These are phyloP conservation scores for Campylorhamphus procurvoides DNA, from an alignment of 2,113 vertebrate species.

Conservation along the genomic window DNA sequence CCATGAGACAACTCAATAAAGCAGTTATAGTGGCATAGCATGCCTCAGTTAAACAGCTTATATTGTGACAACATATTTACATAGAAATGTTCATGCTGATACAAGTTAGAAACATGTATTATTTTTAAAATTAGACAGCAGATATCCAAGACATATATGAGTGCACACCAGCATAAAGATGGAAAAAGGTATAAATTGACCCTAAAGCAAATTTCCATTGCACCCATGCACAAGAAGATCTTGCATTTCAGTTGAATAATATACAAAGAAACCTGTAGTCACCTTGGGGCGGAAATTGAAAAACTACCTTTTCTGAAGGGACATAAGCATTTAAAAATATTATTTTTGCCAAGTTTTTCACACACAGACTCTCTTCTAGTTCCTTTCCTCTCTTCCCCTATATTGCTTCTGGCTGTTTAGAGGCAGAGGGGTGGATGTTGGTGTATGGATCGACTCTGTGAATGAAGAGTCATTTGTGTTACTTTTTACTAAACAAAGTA, in stretches of 20 bases:
- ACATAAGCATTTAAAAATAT: neutral
- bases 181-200: neutral
- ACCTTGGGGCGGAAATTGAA: neutral
- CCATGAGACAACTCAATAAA: constrained; percentile 4
- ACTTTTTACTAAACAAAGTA: neutral
- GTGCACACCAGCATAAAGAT: neutral
- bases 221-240: neutral
- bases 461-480: neutral
- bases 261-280: neutral
- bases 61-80: neutral
- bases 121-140: neutral
- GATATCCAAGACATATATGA: neutral
- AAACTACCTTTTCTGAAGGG: neutral
- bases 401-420: neutral
- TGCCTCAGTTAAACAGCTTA: neutral
- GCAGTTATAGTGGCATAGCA: neutral
- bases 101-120: neutral
- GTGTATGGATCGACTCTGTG: neutral
- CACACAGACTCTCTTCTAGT: neutral
- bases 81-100: neutral
- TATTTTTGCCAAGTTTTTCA: neutral
- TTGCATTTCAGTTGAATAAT: neutral
- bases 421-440: rapidly evolving
- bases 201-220: neutral
- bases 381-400: neutral